phyloP scores from a whole-genome alignment of 2,888 invertebrate genomes.

The Elegia similella region DNA sequence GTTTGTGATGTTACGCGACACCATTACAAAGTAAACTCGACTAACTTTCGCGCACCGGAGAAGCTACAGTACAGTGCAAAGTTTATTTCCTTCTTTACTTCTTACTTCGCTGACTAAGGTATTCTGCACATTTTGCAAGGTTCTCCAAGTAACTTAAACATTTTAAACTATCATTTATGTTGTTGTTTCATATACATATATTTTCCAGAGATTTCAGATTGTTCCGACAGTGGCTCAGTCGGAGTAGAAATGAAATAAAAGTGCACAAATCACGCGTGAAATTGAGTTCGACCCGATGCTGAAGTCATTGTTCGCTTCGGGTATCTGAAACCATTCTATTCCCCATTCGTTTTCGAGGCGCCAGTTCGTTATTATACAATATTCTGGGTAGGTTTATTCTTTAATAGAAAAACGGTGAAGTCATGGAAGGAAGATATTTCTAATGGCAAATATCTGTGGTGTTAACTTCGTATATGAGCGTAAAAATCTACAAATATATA shows the following conservation, averaged over 20 bases:
- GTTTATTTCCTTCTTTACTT: background rate
- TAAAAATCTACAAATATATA: too few species aligned
- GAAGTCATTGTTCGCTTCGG: conserved; percentile 62
- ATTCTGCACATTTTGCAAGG: too few species aligned
- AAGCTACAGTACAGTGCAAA: background rate
- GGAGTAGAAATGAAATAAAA: conserved; percentile 72
- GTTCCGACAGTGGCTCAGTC: conserved; percentile 46
- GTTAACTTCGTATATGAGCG: too few species aligned
- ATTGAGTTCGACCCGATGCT: conserved; percentile 69
- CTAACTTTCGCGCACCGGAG: background rate
- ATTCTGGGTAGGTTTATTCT: background rate
- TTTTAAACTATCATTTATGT: too few species aligned
- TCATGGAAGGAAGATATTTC: background rate
- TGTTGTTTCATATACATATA: background rate
- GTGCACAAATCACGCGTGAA: conserved; percentile 78
- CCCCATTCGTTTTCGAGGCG: background rate
- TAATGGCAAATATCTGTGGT: too few species aligned
- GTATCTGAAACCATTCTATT: conserved; percentile 43
- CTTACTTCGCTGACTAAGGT: too few species aligned
- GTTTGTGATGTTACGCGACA: conserved; percentile 60
- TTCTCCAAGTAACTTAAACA: too few species aligned
- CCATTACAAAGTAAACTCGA: background rate
- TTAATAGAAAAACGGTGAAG: background rate
- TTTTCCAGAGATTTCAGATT: conserved; percentile 28
- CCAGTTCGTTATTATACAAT: background rate